Conservation (phyloP, 37 sponge, comb jelly and placozoan species). For the Amphimedon queenslandica region DNA sequence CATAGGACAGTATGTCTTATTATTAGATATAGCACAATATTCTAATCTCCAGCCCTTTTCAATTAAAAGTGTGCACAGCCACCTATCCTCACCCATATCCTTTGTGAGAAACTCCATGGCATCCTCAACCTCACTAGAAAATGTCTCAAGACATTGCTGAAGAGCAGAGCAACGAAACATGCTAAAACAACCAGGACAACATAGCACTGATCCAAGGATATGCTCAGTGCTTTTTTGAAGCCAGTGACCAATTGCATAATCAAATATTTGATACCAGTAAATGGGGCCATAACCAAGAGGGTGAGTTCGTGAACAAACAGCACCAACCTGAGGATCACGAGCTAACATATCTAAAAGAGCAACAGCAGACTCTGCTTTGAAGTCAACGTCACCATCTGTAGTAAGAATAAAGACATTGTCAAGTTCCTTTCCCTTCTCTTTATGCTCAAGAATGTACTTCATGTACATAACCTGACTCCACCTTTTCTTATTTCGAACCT, state of each 20-base stretch:
- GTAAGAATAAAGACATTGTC: conserved; percentile 84
- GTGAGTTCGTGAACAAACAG: conserved; percentile 84
- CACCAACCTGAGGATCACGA: conserved; percentile 71
- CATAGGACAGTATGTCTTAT: conserved; percentile 76
- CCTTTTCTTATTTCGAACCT: conserved; percentile 82
- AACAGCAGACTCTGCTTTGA: conserved; percentile 68
- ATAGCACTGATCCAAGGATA: conserved; percentile 83
- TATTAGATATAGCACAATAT: conserved; percentile 77
- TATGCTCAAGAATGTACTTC: conserved; percentile 75
- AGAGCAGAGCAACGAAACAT: conserved; percentile 77
- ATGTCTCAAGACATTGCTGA: conserved; percentile 51
- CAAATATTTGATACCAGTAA: conserved; percentile 90
- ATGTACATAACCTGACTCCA: conserved; percentile 97
- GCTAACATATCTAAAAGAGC: conserved; percentile 70
- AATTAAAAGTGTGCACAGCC: conserved; percentile 93
- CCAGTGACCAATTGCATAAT: conserved; percentile 90
- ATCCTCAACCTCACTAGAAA: conserved; percentile 49
- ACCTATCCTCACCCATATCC: conserved; percentile 96
- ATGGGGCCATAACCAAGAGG: conserved; percentile 79
- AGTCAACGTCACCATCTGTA: conserved; percentile 90
- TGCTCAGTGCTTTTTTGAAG: conserved; percentile 81
- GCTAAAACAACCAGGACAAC: conserved; percentile 92
- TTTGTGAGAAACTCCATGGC: conserved; percentile 85
- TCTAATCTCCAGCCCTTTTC: conserved; percentile 84
- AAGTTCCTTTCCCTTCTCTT: conserved; percentile 17